Evolutionary conservation across 1,140 invertebrate genomes (phyloP), one percentile per base, ranked within the genome.

Genomic region (Eufriesea mexicana): DNA sequence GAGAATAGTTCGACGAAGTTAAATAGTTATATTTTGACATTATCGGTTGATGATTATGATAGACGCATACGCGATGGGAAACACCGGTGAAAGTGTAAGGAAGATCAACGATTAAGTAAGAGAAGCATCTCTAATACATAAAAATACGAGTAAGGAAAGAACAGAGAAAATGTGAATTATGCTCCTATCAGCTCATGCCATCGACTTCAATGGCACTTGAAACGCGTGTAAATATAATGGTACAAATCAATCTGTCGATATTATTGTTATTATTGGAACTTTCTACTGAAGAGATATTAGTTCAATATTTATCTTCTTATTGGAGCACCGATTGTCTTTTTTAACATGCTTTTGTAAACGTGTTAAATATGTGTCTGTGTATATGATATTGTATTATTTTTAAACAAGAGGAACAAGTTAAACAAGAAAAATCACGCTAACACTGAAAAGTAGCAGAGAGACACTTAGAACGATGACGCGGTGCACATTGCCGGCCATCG

Each of bases 401-500:
- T 18, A 18, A 57, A 25, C 45, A 10, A n/a, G 5, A 28, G 20
- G 51, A n/a, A 18, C 23, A 25, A 23, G 47, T 8, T 9, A 6
- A 57, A 45, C 16, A 8, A 45, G 7, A 20, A 42, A 75, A 35
- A 59, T 86, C n/a, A 57, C 16, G 67, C 62, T 75, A 67, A 62
- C 59, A 55, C 61, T 25, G 67, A 64, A 67, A 75, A 80, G 66
- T 68, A 64, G 55, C 84, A 88, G 66, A 86, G 89, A 91, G 67
- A 81, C 86, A 88, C 87, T 88, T 85, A 83, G 88, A 84, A 87
- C 87, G 91, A 89, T 89, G 88, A 89, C 90, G 91, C 90, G 86
- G 80, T 80, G 88, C 89, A 89, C 92, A 92, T 92, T 93, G 91
- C 91, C 90, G 90, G 85, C 81, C 83, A 83, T 78, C 81, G 84